Evolutionary conservation across 2,888 invertebrate genomes (phyloP), one percentile per base, ranked within the genome.

Genomic region (Arrhopalites spinosus): DNA sequence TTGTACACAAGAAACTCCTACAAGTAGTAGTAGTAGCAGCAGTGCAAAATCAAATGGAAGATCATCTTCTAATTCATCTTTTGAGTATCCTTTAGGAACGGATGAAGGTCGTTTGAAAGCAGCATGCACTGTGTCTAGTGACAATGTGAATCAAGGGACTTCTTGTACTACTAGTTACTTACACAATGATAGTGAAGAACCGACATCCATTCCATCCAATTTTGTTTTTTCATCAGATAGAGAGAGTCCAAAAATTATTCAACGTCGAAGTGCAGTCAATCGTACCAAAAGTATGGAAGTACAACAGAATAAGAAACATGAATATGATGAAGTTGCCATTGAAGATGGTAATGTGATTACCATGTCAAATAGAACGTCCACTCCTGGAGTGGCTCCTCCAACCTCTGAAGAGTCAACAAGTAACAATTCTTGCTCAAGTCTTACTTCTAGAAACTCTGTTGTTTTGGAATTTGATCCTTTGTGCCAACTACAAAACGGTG

Each of bases 241-340:
- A 36, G 36, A 36, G 11, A 11, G 36, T 36, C 11, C 36, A 36
- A 36, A 59, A 59, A 59, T 59, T 59, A 27, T 59, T 59, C 59
- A 23, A 27, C 23, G 59, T 20, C 23, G 59, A 13, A 36, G 17
- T 30, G 27, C 56, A 7, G 36, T 25, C 13, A 70, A 70, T 53
- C 56, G 56, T 29, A 59, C 56, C 11, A 53, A 56, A 36, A 56
- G 56, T 53, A 30, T 59, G 36, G 70, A 53, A 36, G 56, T 20
- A 15, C 11, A 69, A 27, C 56, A 50, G 30, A 27, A 7, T n/a
- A 66, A 50, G 36, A 64, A 50, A n/a, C 77, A 81, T 53, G 80
- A 82, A 15, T 82, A 82, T 59, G 82, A 82, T 56, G 81, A 81
- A n/a, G 82, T 82, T 0, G 79, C 82, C 1, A 78, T 82, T 47